Conservation (phyloP, 1,140 invertebrate species). For the Sinonovacula constricta region DNA sequence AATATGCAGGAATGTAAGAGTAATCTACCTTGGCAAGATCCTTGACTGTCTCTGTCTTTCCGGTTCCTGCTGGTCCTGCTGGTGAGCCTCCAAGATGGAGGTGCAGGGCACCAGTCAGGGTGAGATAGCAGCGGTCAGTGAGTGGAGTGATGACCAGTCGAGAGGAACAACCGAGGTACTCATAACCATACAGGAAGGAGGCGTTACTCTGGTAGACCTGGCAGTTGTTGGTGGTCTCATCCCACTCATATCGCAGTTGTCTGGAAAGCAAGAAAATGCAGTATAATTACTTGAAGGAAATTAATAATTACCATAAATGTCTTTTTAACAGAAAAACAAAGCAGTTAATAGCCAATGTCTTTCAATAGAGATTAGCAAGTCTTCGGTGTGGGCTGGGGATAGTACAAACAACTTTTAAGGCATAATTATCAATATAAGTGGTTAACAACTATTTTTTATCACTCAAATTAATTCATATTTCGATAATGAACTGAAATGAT, state of each 20-base stretch:
- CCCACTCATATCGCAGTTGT: constrained; percentile 79
- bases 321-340: neutral
- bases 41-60: constrained; percentile 82
- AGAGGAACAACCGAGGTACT: constrained; percentile 78
- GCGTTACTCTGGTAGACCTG: constrained; percentile 75
- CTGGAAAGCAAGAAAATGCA: constrained; percentile 62
- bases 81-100: constrained; percentile 84
- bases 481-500: too few relatives aligned
- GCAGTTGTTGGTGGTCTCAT: constrained; percentile 75
- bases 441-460: too few relatives aligned
- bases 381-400: too few relatives aligned
- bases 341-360: neutral
- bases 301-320: too few relatives aligned
- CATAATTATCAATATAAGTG: neutral
- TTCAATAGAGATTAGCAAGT: too few relatives aligned
- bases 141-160: constrained; percentile 79
- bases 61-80: constrained; percentile 77
- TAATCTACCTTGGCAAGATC: constrained; percentile 89
- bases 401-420: too few relatives aligned
- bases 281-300: neutral
- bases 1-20: too few relatives aligned
- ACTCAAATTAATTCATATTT: too few relatives aligned
- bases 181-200: constrained; percentile 77
- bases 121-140: constrained; percentile 81
- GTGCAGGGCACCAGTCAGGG: constrained; percentile 85